Base-by-base conservation (phyloP, 2,113 vertebrate species). In the Lichenostomus cassidix region DNA sequence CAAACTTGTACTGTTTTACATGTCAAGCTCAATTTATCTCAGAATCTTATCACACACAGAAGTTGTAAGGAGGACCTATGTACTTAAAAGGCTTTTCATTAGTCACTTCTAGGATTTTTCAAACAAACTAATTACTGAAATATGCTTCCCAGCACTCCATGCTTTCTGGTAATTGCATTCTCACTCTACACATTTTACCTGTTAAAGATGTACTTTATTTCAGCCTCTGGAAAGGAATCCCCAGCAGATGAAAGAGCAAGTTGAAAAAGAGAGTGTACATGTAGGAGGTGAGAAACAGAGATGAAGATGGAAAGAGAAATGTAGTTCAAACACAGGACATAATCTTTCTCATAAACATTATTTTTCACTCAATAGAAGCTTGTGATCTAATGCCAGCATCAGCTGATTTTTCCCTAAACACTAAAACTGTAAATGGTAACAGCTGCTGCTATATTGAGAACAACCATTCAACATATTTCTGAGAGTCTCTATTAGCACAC, bases 391-490 rank as follows among this genome's bases (percentile, higher is more conserved):
- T 76, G 71, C 83, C 71, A 90, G 63, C 47, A 94, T 85, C 88
- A 94, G 79, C 70, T 95, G 83, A 94, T 90, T 93, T 90, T 80
- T 39, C 76, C 64, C 55, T 83, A 47, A 93, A 94, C 33, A 62
- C 59, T 86, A 92, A 65, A 93, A 83, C 0, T 39, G 56, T 85
- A 94, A 92, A 80, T 33, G 63, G 29, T 74, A 69, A 94, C 94
- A 96, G 71, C 63, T 93, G 79, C 56, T 90, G 76, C 76, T 89
- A 46, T 76, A 42, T 47, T 90, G 71, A 87, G 67, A 94, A 77
- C 88, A 95, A 77, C 67, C 71, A 92, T 90, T 91, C 85, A 90
- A 35, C 67, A 58, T 70, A 84, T 50, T 89, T 80, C 75, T 77
- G 39, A 49, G 53, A 90, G 19, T 15, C 46, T 63, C 60, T 56